Evolutionary conservation across 2,113 vertebrate species (phyloP).

Genomic region (Butorides virescens): DNA sequence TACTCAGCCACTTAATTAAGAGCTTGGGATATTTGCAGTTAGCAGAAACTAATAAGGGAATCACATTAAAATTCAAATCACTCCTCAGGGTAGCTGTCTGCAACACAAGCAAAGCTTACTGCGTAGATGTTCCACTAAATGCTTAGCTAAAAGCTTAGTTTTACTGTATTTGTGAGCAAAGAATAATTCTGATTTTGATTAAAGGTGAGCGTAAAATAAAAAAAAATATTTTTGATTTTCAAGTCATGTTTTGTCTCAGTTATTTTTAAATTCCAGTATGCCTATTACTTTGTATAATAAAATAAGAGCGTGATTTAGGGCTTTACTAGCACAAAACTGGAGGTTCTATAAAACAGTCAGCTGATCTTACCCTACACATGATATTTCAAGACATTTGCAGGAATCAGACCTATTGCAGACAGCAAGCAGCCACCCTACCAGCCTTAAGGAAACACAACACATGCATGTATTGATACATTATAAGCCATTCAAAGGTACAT

Average conservation of each 20-base stretch:
- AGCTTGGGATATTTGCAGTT: slow-evolving; percentile 85
- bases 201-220: slow-evolving; percentile 65
- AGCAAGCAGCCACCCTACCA: slow-evolving; percentile 10
- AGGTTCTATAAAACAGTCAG: slow-evolving; percentile 44
- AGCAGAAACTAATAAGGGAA: slow-evolving; percentile 86
- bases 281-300: slow-evolving; percentile 39
- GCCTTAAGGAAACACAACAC: not conserved
- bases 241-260: slow-evolving; percentile 38
- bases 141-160: slow-evolving; percentile 73
- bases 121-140: slow-evolving; percentile 75
- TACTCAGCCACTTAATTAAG: slow-evolving; percentile 87
- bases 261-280: slow-evolving; percentile 56
- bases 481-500: not conserved
- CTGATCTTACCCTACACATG: not conserved
- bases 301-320: slow-evolving; percentile 52
- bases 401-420: not conserved
- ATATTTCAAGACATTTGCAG: slow-evolving; percentile 47
- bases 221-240: slow-evolving; percentile 59
- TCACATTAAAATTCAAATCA: slow-evolving; percentile 87
- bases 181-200: slow-evolving; percentile 61
- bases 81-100: slow-evolving; percentile 83
- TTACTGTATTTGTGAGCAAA: slow-evolving; percentile 68
- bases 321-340: slow-evolving; percentile 15
- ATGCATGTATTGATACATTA: not conserved
- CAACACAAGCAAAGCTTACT: slow-evolving; percentile 83